Conservation (phyloP, 2,888 invertebrate species). For the Acrocera orbiculus region DNA sequence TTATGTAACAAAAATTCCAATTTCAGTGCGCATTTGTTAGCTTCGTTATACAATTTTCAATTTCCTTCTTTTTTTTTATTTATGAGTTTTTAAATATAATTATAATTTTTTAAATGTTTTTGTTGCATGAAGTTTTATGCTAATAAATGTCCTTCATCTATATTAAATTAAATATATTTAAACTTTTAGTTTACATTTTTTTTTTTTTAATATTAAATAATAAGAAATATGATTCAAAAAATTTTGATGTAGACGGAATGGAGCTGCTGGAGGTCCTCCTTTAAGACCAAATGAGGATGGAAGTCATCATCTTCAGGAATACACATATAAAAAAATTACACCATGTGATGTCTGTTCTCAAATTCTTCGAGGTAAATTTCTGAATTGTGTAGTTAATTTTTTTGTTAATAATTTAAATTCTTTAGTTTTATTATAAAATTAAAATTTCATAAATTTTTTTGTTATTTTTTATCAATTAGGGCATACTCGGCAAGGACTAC, state of each 20-base stretch:
- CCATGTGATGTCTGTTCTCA: conserved; percentile 89
- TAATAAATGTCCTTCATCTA: too few relatives aligned
- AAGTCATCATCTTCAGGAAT: conserved; percentile 74
- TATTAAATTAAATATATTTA: too few relatives aligned
- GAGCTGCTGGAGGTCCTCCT: conserved; percentile 39
- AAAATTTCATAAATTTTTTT: neutral
- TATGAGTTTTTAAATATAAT: too few relatives aligned
- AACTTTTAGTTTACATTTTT: too few relatives aligned
- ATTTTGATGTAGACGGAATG: conserved; percentile 45
- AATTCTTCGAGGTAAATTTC: conserved; percentile 59
- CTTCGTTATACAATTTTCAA: too few relatives aligned
- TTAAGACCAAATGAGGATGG: conserved; percentile 29
- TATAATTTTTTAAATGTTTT: too few relatives aligned
- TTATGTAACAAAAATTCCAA: too few relatives aligned
- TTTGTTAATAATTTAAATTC: neutral
- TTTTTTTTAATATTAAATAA: neutral
- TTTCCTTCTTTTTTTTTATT: too few relatives aligned
- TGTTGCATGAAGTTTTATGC: too few relatives aligned
- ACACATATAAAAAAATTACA: conserved; percentile 89
- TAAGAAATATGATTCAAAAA: neutral
- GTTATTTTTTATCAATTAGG: conserved; percentile 35
- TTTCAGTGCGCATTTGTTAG: too few relatives aligned
- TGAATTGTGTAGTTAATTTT: neutral
- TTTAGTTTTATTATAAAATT: neutral
- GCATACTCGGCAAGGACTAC: conserved; percentile 77